Evolutionary conservation across 2,888 invertebrate genomes (phyloP).

Genomic region (Conchocele bisecta): DNA sequence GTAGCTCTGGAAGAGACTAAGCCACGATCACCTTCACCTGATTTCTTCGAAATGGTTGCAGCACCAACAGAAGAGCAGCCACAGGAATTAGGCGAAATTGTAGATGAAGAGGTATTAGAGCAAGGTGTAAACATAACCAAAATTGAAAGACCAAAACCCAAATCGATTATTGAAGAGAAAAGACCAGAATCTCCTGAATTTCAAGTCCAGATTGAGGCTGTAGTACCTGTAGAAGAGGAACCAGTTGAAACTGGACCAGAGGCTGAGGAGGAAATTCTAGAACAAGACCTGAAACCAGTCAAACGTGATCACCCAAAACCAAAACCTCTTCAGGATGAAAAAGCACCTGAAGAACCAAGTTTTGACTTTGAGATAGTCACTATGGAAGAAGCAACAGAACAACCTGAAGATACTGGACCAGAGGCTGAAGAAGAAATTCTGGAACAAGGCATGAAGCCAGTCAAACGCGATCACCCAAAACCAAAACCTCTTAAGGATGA

Average conservation of each 20-base stretch:
- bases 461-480: constrained; percentile 67
- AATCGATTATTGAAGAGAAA: constrained; percentile 41
- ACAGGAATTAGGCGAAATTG: constrained; percentile 33
- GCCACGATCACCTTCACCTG: constrained; percentile 55
- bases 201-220: constrained; percentile 25
- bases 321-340: constrained; percentile 40
- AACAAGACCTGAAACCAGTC: constrained; percentile 38
- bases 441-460: constrained; percentile 66
- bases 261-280: constrained; percentile 85
- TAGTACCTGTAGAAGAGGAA: constrained; percentile 3
- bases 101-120: constrained; percentile 86
- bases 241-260: constrained; percentile 34
- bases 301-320: constrained; percentile 49
- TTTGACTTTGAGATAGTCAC: constrained; percentile 12
- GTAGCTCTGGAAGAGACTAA: constrained; percentile 56
- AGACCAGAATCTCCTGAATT: constrained; percentile 22
- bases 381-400: constrained; percentile 36
- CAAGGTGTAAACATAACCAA: constrained; percentile 35
- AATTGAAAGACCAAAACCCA: constrained; percentile 47
- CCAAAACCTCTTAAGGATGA: constrained; percentile 69
- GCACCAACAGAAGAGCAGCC: constrained; percentile 2
- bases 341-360: constrained; percentile 22
- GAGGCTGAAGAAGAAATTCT: constrained; percentile 60
- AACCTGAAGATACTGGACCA: constrained; percentile 48
- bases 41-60: constrained; percentile 31